phyloP scores from a whole-genome alignment of 2,113 vertebrate genomes.

The Dasyurus viverrinus region DNA sequence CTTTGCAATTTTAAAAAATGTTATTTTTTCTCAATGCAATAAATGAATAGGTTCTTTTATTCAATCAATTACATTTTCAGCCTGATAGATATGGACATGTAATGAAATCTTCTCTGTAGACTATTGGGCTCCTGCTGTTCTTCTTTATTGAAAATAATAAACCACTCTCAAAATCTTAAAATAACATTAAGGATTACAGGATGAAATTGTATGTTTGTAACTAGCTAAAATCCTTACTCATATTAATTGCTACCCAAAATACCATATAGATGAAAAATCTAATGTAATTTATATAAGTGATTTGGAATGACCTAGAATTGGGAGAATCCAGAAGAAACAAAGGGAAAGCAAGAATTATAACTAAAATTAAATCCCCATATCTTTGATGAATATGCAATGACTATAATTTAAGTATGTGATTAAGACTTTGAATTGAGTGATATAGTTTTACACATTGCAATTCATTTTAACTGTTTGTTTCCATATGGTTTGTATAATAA shows the following conservation, averaged over 20 bases:
- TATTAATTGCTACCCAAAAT: not conserved
- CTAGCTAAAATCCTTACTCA: not conserved
- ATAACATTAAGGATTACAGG: not conserved
- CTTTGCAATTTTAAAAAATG: not conserved
- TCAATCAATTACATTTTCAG: not conserved
- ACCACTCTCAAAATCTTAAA: not conserved
- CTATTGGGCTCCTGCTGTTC: not conserved
- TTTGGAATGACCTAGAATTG: not conserved
- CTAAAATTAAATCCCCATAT: not conserved
- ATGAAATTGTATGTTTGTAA: not conserved
- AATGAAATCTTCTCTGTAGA: not conserved
- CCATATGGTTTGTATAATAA: not conserved
- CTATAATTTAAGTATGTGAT: not conserved
- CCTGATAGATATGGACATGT: not conserved
- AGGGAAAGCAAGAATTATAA: not conserved
- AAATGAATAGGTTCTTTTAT: not conserved
- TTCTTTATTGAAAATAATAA: not conserved
- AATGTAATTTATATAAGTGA: not conserved
- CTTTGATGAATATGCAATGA: not conserved
- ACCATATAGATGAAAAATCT: not conserved
- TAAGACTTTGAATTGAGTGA: not conserved
- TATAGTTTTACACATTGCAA: not conserved
- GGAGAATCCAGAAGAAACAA: not conserved
- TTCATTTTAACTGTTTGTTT: not conserved
- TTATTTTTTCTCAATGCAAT: not conserved